Conservation (phyloP, 2,888 invertebrate genomes). For the Zaprionus bogoriensis region DNA sequence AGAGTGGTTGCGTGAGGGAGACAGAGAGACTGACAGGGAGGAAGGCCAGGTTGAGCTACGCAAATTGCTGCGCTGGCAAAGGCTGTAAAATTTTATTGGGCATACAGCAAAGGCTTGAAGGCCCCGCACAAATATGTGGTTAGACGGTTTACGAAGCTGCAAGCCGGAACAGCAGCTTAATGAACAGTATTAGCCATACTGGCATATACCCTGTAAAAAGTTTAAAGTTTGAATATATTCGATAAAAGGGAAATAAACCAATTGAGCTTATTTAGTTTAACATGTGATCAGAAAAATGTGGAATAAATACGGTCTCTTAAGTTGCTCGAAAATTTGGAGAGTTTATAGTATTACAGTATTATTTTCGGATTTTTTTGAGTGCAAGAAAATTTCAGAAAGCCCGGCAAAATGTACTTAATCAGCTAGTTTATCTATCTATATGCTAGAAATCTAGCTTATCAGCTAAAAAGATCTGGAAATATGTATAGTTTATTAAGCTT, state of each 20-base stretch:
- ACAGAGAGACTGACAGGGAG: neutral
- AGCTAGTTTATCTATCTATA: no score
- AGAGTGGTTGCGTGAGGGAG: neutral
- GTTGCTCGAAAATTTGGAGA: no score
- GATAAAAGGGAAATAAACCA: neutral
- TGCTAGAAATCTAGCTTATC: neutral
- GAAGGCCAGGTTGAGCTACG: slow-evolving; percentile 38
- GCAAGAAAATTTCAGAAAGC: no score
- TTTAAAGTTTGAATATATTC: neutral
- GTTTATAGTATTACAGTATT: no score
- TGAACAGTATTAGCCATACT: neutral
- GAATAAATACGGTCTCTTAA: no score
- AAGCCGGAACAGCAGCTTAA: slow-evolving; percentile 1
- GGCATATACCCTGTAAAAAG: neutral
- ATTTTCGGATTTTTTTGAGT: no score
- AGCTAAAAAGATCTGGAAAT: no score
- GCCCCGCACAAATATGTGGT: slow-evolving; percentile 23
- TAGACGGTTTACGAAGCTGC: slow-evolving; percentile 4
- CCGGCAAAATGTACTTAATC: no score
- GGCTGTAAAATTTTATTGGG: slow-evolving; percentile 74
- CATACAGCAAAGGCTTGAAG: slow-evolving; percentile 37
- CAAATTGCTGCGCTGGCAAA: slow-evolving; percentile 78
- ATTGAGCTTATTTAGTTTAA: no score
- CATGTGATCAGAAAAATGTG: no score
- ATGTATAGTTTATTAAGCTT: no score